These are phyloP conservation scores for Axea sp. DNA, from an alignment of 2,888 invertebrate genomes.

Conservation along the genomic window DNA sequence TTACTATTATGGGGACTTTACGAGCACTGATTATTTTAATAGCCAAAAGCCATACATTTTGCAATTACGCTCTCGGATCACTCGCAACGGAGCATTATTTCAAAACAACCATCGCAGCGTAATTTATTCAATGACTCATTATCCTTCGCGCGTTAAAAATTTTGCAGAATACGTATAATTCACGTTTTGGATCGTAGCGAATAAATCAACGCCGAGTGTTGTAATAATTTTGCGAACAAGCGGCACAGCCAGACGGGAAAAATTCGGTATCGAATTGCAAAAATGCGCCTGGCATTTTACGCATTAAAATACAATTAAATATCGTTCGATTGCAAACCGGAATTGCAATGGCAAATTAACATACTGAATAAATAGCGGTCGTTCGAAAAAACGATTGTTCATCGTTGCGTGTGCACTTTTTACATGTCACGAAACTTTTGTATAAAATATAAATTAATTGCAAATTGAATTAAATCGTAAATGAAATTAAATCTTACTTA, in stretches of 20 bases:
- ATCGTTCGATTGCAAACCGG: constrained; percentile 22
- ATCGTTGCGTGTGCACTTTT: constrained; percentile 13
- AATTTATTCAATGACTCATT: constrained; percentile 36
- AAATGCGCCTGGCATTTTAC: constrained; percentile 21
- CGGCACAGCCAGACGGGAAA: neutral
- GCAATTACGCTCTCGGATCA: constrained; percentile 32
- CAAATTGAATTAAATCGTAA: no score
- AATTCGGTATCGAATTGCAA: constrained; percentile 22
- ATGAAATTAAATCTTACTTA: no score
- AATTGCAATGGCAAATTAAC: constrained; percentile 41
- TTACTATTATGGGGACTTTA: no score
- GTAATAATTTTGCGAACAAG: neutral
- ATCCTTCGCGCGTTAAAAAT: no score
- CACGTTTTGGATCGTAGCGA: no score
- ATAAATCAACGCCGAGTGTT: constrained; percentile 13
- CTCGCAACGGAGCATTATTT: constrained; percentile 30
- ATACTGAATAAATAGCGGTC: constrained; percentile 35
- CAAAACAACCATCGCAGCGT: constrained; percentile 7
- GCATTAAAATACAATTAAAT: constrained; percentile 55
- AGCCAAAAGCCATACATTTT: constrained; percentile 22
- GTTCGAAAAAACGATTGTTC: constrained; percentile 28
- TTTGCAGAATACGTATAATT: no score
- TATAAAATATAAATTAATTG: no score
- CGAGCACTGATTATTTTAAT: constrained; percentile 37
- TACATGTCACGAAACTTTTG: no score